Evolutionary conservation across 2,888 invertebrate genomes (phyloP).

Genomic region (Phlogophora meticulosa): DNA sequence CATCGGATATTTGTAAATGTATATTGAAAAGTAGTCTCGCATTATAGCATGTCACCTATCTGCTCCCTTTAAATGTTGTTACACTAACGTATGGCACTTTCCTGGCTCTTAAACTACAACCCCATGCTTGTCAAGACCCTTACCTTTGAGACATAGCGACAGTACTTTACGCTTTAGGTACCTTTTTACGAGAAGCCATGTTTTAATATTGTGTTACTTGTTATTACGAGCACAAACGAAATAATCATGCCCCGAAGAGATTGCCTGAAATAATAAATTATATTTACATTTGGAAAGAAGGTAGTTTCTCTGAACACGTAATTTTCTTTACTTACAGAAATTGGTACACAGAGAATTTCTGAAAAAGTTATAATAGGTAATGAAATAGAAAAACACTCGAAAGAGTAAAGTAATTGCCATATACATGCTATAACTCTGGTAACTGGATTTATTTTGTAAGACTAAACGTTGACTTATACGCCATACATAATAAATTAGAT

Average conservation of each 20-base stretch:
- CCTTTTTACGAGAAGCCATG: background rate
- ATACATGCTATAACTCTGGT: background rate
- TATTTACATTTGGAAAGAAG: conserved; percentile 14
- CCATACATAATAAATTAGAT: too few species aligned
- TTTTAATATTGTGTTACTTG: conserved; percentile 22
- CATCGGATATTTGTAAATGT: too few species aligned
- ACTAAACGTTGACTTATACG: background rate
- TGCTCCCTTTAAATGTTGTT: too few species aligned
- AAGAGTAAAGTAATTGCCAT: background rate
- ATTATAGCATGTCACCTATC: too few species aligned
- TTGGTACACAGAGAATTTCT: background rate
- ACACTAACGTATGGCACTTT: background rate
- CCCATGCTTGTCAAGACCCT: background rate
- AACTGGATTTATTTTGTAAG: background rate
- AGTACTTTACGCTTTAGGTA: background rate
- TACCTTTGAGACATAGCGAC: background rate
- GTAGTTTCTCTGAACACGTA: conserved; percentile 6
- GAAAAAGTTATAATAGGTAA: background rate
- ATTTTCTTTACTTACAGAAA: background rate
- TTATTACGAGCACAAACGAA: conserved; percentile 32
- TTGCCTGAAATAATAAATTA: conserved; percentile 26
- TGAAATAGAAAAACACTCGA: background rate
- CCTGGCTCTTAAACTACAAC: background rate
- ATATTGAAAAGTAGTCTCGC: too few species aligned
- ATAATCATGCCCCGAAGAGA: conserved; percentile 30